Percentiles rank a stretch among this genome's conserved stretches.
These are phyloP conservation scores for Antheraea pernyi DNA, from an alignment of 1,140 invertebrate genomes.

Conservation along the genomic window DNA sequence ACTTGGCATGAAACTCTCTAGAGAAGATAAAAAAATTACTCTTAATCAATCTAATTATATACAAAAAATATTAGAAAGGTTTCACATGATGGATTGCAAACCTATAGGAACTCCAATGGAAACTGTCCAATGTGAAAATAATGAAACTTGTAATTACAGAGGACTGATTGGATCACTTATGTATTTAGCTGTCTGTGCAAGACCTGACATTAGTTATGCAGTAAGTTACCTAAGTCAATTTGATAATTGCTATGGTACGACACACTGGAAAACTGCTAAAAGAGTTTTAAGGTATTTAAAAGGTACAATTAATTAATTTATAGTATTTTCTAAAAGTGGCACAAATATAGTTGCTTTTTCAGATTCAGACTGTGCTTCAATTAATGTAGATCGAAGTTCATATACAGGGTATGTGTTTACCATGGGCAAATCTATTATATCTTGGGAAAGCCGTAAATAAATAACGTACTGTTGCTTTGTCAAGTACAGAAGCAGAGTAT, in stretches of 20 bases:
- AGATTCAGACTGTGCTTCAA: no score
- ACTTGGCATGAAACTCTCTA: conserved; percentile 10
- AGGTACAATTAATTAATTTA: conserved; percentile 28
- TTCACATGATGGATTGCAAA: conserved; percentile 30
- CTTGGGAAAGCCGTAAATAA: no score
- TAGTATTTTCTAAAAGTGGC: no score
- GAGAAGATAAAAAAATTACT: conserved; percentile 18
- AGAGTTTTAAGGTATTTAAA: conserved; percentile 30
- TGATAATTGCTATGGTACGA: conserved; percentile 23
- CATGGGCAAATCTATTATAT: no score
- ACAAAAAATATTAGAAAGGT: no score
- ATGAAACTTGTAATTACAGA: conserved; percentile 22
- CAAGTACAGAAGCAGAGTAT: no score
- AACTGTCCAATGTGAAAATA: background rate
- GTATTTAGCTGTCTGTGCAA: conserved; percentile 16
- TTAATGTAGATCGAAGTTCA: no score
- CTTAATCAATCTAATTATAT: conserved; percentile 23
- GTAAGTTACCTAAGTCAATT: conserved; percentile 31
- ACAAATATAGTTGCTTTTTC: no score
- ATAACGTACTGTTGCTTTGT: no score
- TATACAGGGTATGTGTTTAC: no score
- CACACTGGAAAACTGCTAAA: conserved; percentile 24
- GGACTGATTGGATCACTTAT: conserved; percentile 8
- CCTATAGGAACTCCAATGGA: conserved; percentile 22
- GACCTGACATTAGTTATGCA: conserved; percentile 30